Percentiles rank a stretch among this genome's conserved stretches.
These are phyloP conservation scores for Varecia variegata DNA, from an alignment of 2,797 vertebrate species.

Conservation along the genomic window DNA sequence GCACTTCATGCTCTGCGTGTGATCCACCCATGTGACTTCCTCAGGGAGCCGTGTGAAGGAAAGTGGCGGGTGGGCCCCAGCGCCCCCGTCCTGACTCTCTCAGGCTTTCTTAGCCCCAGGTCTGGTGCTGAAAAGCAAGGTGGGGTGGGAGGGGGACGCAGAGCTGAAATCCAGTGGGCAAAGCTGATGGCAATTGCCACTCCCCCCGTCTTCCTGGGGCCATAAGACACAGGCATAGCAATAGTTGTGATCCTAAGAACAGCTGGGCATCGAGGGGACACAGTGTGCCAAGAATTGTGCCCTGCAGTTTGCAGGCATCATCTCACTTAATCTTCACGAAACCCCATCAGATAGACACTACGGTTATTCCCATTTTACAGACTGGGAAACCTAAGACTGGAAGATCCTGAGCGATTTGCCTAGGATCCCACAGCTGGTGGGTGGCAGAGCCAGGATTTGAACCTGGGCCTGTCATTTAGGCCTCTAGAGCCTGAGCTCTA, in stretches of 20 bases:
- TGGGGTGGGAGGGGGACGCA: rapidly evolving
- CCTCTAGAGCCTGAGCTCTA: neutral
- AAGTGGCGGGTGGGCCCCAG: no score
- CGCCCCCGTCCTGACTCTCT: neutral
- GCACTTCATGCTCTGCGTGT: neutral
- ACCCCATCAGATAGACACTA: neutral
- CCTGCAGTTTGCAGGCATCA: no score
- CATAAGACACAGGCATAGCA: neutral
- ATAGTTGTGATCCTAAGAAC: rapidly evolving
- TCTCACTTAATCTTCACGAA: neutral
- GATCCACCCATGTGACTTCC: constrained; percentile 39
- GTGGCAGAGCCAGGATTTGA: neutral
- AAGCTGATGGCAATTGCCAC: rapidly evolving
- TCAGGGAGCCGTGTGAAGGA: neutral
- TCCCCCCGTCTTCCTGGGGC: neutral
- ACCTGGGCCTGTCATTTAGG: rapidly evolving
- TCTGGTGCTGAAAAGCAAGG: neutral
- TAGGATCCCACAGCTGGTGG: no score
- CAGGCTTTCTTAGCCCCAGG: neutral
- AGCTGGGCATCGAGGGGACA: no score
- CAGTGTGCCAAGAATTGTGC: neutral
- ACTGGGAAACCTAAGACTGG: neutral
- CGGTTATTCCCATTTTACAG: neutral
- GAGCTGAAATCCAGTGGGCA: neutral
- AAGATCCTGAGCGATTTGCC: neutral